A percentile compares a stretch with the other conserved stretches of the same genome.
Conservation (phyloP, 2,113 vertebrate genomes). For the Cinclus cinclus region DNA sequence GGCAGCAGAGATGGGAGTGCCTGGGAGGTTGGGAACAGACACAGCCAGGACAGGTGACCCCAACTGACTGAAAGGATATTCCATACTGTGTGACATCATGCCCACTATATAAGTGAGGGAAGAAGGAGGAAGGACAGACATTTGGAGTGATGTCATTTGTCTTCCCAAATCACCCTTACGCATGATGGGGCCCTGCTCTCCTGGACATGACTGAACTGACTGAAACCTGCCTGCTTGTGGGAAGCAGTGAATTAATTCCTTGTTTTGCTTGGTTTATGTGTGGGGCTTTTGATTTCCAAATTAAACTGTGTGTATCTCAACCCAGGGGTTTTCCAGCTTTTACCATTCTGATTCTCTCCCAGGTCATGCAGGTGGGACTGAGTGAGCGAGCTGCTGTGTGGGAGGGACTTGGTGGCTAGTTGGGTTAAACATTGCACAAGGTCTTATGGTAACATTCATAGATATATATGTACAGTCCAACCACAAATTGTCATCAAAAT, state of each 20-base stretch:
- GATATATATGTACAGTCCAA: not conserved
- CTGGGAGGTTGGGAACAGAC: not conserved
- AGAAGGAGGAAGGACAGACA: no score
- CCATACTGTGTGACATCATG: not conserved
- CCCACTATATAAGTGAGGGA: no score
- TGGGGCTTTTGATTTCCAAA: not conserved
- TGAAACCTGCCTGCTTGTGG: no score
- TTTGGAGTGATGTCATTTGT: not conserved
- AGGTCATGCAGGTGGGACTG: not conserved
- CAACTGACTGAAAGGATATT: not conserved
- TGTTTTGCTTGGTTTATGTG: not conserved
- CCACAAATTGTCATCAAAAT: not conserved
- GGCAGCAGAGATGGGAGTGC: accelerated
- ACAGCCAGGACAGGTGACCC: not conserved
- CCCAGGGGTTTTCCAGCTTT: not conserved
- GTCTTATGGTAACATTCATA: not conserved
- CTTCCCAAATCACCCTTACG: not conserved
- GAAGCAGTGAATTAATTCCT: not conserved
- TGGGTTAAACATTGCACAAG: not conserved
- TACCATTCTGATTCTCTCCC: not conserved
- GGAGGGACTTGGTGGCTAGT: not conserved
- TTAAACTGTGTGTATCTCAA: not conserved
- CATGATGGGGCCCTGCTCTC: accelerated
- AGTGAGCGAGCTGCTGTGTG: not conserved
- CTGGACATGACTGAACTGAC: not conserved